phyloP scores from a whole-genome alignment of 1,140 invertebrate species.

The Drosophila pandora region DNA sequence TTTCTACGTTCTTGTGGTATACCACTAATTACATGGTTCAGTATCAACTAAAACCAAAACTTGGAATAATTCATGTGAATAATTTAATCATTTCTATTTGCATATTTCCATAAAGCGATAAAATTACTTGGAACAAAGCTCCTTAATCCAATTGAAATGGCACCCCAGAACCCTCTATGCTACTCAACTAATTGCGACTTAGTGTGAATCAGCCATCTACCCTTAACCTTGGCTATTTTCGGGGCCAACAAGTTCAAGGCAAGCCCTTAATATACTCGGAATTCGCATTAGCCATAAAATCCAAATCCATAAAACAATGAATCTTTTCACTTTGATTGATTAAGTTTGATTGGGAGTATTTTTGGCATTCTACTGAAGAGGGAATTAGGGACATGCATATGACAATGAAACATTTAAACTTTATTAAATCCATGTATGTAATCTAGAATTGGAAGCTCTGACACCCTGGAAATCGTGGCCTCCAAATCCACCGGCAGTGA shows the following conservation, averaged over 20 bases:
- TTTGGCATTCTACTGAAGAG: neutral
- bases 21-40: conserved; percentile 14
- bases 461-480: conserved; percentile 80
- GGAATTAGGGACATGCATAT: neutral
- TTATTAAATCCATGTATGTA: neutral
- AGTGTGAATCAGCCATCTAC: conserved; percentile 13
- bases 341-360: conserved; percentile 24
- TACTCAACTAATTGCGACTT: conserved; percentile 28
- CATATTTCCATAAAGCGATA: conserved; percentile 32
- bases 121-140: conserved; percentile 46
- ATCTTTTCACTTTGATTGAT: conserved; percentile 41
- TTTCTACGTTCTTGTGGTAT: conserved; percentile 1
- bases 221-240: conserved; percentile 68
- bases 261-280: conserved; percentile 40
- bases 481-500: conserved; percentile 79
- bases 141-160: conserved; percentile 53
- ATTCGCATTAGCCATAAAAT: conserved; percentile 56
- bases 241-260: conserved; percentile 70
- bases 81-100: conserved; percentile 34
- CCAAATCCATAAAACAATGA: conserved; percentile 32
- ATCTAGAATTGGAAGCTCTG: conserved; percentile 77
- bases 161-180: neutral
- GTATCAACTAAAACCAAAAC: conserved; percentile 5
- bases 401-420: neutral
- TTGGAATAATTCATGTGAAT: conserved; percentile 30